phyloP scores from a whole-genome alignment of 2,888 invertebrate species.

The Tholera decimalis region DNA sequence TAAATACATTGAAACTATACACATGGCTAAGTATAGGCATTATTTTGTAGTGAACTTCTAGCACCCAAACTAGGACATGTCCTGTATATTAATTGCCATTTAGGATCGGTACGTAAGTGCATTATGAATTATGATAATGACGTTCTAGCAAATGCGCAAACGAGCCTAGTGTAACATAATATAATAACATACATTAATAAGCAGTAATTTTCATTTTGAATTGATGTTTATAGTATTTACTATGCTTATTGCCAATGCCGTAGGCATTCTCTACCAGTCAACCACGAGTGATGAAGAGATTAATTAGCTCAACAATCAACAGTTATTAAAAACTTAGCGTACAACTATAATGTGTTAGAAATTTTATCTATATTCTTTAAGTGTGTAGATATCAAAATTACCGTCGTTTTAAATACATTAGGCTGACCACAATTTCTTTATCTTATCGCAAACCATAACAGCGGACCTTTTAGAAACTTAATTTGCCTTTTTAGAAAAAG shows the following conservation, averaged over 20 bases:
- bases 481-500: conserved; percentile 21
- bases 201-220: not conserved
- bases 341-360: not conserved
- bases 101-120: not conserved
- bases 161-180: not conserved
- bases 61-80: too few species aligned
- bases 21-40: too few species aligned
- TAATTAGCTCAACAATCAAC: not conserved
- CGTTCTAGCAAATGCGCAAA: not conserved
- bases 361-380: not conserved
- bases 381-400: conserved; percentile 4
- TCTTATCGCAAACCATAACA: conserved; percentile 31
- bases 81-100: conserved; percentile 8
- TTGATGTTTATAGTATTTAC: not conserved
- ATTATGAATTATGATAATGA: not conserved
- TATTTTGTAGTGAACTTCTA: too few species aligned
- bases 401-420: conserved; percentile 40
- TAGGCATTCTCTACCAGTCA: too few species aligned
- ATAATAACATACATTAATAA: conserved; percentile 2
- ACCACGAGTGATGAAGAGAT: too few species aligned
- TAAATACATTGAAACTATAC: not conserved
- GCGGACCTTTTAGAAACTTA: conserved; percentile 31
- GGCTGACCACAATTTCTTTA: conserved; percentile 40
- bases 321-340: not conserved
- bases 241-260: too few species aligned